Base-by-base conservation (phyloP, 2,113 vertebrate species). In the Prochilodus magdalenae region DNA sequence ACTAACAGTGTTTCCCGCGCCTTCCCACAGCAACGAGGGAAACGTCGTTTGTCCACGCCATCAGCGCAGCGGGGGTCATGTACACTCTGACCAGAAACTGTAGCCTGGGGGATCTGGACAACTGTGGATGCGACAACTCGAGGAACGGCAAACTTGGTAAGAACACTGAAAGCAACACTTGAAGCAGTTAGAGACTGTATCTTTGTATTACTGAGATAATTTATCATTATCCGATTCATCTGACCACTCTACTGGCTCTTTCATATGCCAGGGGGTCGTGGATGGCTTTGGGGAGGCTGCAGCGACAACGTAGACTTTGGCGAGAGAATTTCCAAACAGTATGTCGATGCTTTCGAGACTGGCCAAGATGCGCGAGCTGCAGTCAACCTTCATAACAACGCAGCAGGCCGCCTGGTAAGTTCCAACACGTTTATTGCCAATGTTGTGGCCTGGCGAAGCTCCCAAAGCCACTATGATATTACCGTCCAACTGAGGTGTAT, bases 201-300 rank as follows among this genome's bases (percentile, higher is more conserved):
- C n/a, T n/a, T n/a, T n/a, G n/a, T n/a, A n/a, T n/a, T n/a, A n/a
- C n/a, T n/a, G n/a, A n/a, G n/a, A n/a, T n/a, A n/a, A n/a, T n/a
- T n/a, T n/a, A n/a, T n/a, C n/a, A 44, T 44, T 44, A 8, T 10
- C 8, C 8, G 11, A 44, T 44, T 10, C 8, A 44, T 44, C 4
- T 44, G 40, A 44, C 8, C 1, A 44, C 1, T 11, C 40, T 36
- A 6, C 33, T 36, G 33, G 33, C 6, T 6, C 5, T 7, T 24
- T 77, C 70, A 82, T 26, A 49, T 33, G 59, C 16, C 89, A 99
- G 98, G 98, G 22, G 97, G 97, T 72, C 94, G 93, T 49, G 97
- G 96, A 57, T 99, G 98, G 98, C 86, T 98, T 77, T 99, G 98
- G 98, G 97, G 97, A 71, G 98, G 97, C 76, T 99, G 98, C 91